Percentiles rank a stretch among this genome's conserved stretches.
These are phyloP conservation scores for Hydra vulgaris DNA, from an alignment of 30 jellyfish, hydroid and myxozoan species.

Conservation along the genomic window DNA sequence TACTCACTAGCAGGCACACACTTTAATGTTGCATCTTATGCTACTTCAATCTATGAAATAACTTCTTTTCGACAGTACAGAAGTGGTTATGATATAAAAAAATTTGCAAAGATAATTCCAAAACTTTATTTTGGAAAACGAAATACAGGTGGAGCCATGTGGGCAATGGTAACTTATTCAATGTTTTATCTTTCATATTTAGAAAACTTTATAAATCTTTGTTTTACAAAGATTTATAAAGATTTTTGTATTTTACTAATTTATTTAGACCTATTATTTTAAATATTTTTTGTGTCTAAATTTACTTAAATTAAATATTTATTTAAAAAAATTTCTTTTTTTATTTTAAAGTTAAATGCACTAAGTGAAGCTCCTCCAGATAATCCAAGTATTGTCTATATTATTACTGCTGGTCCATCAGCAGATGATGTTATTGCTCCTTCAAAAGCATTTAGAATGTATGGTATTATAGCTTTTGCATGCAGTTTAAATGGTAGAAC, in stretches of 20 bases:
- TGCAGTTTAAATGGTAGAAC: conserved; percentile 47
- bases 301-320: too few relatives aligned
- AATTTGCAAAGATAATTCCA: conserved; percentile 53
- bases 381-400: conserved; percentile 45
- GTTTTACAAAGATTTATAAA: too few relatives aligned
- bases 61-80: conserved; percentile 50
- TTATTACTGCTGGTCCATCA: conserved; percentile 43
- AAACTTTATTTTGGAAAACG: conserved; percentile 38
- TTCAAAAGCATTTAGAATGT: conserved; percentile 42
- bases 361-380: conserved; percentile 71
- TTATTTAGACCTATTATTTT: neutral
- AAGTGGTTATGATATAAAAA: conserved; percentile 29
- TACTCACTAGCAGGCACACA: conserved; percentile 62
- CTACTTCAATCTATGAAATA: conserved; percentile 42
- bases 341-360: conserved; percentile 22
- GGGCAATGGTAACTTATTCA: neutral
- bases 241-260: neutral
- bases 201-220: too few relatives aligned
- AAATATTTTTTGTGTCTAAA: too few relatives aligned
- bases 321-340: too few relatives aligned
- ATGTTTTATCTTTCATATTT: neutral
- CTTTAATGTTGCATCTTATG: conserved; percentile 44
- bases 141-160: neutral
- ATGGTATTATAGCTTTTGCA: conserved; percentile 46
- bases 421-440: conserved; percentile 48